Percentiles rank a stretch among this genome's conserved stretches.
Conservation (phyloP, 2,113 vertebrate species). For the Paracanthobrama guichenoti region DNA sequence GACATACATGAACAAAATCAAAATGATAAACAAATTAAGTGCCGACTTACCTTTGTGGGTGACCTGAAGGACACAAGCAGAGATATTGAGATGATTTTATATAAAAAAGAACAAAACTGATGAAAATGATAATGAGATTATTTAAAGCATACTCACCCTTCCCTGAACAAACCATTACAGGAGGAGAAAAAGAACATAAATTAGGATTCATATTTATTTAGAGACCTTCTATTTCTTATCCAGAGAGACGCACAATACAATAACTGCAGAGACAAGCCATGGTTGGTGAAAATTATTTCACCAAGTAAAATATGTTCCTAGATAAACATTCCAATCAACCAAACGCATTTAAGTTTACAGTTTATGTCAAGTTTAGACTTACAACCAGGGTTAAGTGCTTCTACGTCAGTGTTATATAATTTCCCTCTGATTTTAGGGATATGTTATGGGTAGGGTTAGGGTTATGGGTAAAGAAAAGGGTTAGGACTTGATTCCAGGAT, state of each 20-base stretch:
- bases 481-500: too few relatives aligned
- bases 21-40: not conserved
- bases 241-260: not conserved
- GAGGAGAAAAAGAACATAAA: constrained; percentile 33
- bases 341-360: too few relatives aligned
- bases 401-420: too few relatives aligned
- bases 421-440: too few relatives aligned
- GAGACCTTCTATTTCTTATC: not conserved
- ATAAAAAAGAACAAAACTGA: constrained; percentile 41
- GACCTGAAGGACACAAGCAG: constrained; percentile 32
- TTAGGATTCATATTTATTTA: constrained; percentile 9
- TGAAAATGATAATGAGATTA: constrained; percentile 49
- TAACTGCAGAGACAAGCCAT: not conserved
- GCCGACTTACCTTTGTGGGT: constrained; percentile 48
- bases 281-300: too few relatives aligned
- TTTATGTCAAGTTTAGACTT: too few relatives aligned
- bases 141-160: constrained; percentile 73
- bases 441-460: too few relatives aligned
- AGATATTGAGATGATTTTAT: not conserved
- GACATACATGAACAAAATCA: not conserved
- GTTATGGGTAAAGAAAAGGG: too few relatives aligned
- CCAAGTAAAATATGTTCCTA: too few relatives aligned
- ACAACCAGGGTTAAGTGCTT: too few relatives aligned
- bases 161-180: constrained; percentile 71
- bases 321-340: too few relatives aligned